Percentiles rank a stretch among this genome's conserved stretches.
Conservation (phyloP, 2,888 invertebrate genomes). For the Diadegma fenestrale region DNA sequence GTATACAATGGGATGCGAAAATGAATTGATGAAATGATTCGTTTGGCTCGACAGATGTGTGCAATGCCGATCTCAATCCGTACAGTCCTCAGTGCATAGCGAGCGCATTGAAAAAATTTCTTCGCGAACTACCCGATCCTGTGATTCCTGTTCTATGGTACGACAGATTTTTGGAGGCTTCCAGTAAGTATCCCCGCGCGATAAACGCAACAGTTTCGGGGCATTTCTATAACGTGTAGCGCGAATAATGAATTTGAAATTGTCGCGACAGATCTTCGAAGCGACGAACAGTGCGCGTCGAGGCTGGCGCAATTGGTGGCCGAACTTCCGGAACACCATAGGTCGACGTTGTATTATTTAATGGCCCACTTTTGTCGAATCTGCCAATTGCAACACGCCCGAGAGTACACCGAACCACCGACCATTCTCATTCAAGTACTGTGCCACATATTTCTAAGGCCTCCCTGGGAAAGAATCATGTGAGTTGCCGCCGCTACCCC, state of each 20-base stretch:
- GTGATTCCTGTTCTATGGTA: conserved; percentile 91
- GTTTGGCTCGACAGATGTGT: conserved; percentile 81
- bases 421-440: conserved; percentile 90
- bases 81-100: conserved; percentile 87
- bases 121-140: conserved; percentile 91
- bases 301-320: conserved; percentile 86
- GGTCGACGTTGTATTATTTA: conserved; percentile 87
- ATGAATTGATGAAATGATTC: background rate
- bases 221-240: no score
- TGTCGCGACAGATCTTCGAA: conserved; percentile 83
- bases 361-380: conserved; percentile 91
- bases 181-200: no score
- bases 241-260: no score
- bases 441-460: conserved; percentile 90
- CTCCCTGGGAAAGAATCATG: conserved; percentile 92
- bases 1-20: no score
- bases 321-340: conserved; percentile 89
- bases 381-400: conserved; percentile 88
- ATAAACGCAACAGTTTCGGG: no score
- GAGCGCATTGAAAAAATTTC: conserved; percentile 89
- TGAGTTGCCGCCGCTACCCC: conserved; percentile 85
- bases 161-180: conserved; percentile 89
- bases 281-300: conserved; percentile 87
- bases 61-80: conserved; percentile 84
- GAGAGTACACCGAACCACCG: conserved; percentile 89